Evolutionary conservation across 2,888 invertebrate genomes (phyloP), one percentile per base, ranked within the genome.

Genomic region (Caenorhabditis wallacei): DNA sequence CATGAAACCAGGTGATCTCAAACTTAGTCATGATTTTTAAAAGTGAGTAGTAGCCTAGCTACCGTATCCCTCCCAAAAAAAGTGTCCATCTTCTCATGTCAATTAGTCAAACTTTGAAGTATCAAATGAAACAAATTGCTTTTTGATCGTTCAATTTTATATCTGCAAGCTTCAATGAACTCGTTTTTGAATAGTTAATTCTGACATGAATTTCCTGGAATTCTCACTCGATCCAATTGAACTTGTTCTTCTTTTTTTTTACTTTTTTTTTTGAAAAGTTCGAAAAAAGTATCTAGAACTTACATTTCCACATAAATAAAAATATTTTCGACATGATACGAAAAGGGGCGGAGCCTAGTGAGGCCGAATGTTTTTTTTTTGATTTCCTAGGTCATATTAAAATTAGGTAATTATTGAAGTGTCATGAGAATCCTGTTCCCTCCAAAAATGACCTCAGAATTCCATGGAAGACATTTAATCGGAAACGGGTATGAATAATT

Each of bases 91-190:
- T 18, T 48, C 13, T 48, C 46, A 16, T 11, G 11, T 59, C 35
- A 11, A 37, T 18, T 35, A 30, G 8, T 8, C 59, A 40, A 37
- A 46, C 24, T 63, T 63, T 63, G 48, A 63, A 63, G 30, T n/a
- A 46, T 66, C 66, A 13, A 48, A 20, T 43, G 24, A 18, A 11
- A 16, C n/a, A 8, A 59, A 37, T 56, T 56, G 69, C 69, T 57
- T 26, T 70, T 70, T 46, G 70, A 70, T 57, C 57, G 48, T 46
- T 57, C 70, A 56, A 57, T 70, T 63, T n/a, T 5, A 48, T 11
- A 51, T 51, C 48, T 70, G 70, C 70, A 57, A 46, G 70, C 57
- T 70, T 70, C 57, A 70, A 46, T 70, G 57, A 70, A 57, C 43
- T 20, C 26, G 43, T 51, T 66, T n/a, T 66, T 35, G 37, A 70